Base-by-base conservation (phyloP, 35 echinoderm and acorn worm species). In the Ophiothrix spiculata region DNA sequence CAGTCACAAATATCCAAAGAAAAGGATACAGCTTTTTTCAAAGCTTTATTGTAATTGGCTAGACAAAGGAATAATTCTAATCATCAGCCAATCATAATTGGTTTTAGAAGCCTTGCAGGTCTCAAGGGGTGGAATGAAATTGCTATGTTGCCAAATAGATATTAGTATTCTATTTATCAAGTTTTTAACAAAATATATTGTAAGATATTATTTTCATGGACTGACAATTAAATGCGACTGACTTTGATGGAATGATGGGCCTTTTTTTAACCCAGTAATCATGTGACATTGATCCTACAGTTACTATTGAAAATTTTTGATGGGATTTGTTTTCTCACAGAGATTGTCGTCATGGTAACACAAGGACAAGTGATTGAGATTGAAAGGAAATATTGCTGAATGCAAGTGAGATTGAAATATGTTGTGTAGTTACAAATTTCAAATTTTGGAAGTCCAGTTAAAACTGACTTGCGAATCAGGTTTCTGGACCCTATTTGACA, bases 161-260 rank as follows among this genome's bases (percentile, higher is more conserved):
- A 15, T 69, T 69, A 25, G 60, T 69, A 69, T 69, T 69, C 60
- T 69, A 69, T 69, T 69, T 69, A 69, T 69, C 60, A 69, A 15
- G 17, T 69, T 15, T 69, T 1, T 69, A 69, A 69, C 17, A 69
- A 12, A 25, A 69, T 69, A n/a, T 4, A 69, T 69, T 69, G 17
- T 28, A 69, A 25, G 60, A 15, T 69, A 1, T 28, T 69, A n/a
- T 25, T 69, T 69, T 25, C 3, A 69, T 49, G 42, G 19, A n/a
- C 29, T 15, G 23, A 69, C 29, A 69, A 69, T 6, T 25, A 69
- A 25, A 28, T 69, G 25, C 25, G 60, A 69, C 17, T 49, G 19
- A 49, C 6, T 49, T 6, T 10, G 19, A 49, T 49, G 42, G 19
- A 49, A 49, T 49, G 42, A 10, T 49, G 6, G 6, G 6, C 6